Evolutionary conservation across 1,140 invertebrate genomes (phyloP).

Genomic region (Drusus annulatus): DNA sequence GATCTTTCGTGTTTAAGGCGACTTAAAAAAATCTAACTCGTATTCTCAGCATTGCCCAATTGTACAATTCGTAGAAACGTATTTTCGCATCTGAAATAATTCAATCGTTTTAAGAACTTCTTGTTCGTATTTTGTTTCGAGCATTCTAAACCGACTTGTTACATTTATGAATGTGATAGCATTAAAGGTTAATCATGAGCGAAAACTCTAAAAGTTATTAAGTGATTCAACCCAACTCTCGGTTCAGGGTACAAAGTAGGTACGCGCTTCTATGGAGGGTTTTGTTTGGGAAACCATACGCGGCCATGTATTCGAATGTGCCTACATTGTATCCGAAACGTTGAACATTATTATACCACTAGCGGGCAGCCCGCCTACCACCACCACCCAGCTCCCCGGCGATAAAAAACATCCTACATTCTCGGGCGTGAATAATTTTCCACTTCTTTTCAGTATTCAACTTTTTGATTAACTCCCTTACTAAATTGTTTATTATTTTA

Average conservation of each 20-base stretch:
- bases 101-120: too few relatives aligned
- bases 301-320: constrained; percentile 10
- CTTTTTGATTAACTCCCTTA: constrained; percentile 5
- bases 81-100: too few relatives aligned
- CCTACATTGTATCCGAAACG: not conserved
- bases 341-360: constrained; percentile 4
- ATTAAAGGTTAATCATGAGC: not conserved
- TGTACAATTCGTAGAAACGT: too few relatives aligned
- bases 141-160: too few relatives aligned
- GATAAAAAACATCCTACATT: constrained; percentile 18
- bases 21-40: too few relatives aligned
- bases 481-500: not conserved
- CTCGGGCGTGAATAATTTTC: not conserved
- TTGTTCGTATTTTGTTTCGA: too few relatives aligned
- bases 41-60: too few relatives aligned
- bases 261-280: not conserved
- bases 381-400: not conserved
- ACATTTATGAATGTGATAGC: not conserved
- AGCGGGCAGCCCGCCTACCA: not conserved
- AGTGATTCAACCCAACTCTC: constrained; percentile 1
- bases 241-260: not conserved
- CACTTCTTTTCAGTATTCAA: not conserved
- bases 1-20: too few relatives aligned
- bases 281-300: constrained; percentile 11
- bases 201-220: constrained; percentile 1